Base-by-base conservation (phyloP, 2,797 vertebrate species). In the Enteromius argenteus region DNA sequence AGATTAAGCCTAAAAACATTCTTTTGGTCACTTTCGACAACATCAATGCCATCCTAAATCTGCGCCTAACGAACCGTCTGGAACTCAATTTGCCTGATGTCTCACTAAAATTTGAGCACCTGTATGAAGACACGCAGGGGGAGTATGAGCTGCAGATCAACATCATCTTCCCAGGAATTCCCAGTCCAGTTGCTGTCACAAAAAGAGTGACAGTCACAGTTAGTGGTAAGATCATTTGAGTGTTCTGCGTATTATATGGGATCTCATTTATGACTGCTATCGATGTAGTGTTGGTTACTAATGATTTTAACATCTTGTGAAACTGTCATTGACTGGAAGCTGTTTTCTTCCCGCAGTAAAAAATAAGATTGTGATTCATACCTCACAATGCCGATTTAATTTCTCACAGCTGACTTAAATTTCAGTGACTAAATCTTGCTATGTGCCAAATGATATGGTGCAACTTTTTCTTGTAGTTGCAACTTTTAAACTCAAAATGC, bases 61-160 rank as follows among this genome's bases (percentile, higher is more conserved):
- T 93, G 91, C 93, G 92, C 84, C 90, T 96, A 87, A 95, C 95
- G 89, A 94, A 96, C 88, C 96, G 91, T 27, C 94, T 97, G 85
- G 84, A 90, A 82, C 95, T 98, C 86, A 83, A 19, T 39, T 94
- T 94, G 6, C 96, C 96, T 0, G 95, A 96, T 23, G 92, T 96
- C 0, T 98, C 98, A 73, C 87, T 99, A 89, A 87, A 91, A 60
- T 97, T 99, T 88, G 90, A 89, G 15, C 87, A 92, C 1, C 89
- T 99, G 89, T 92, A 91, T 32, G 89, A 89, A 68, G 90, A 89
- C 0, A 95, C 97, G 14, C 97, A 98, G 85, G 98, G 98, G 23
- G 95, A 95, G 69, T 99, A 98, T 83, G 94, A 96, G 21, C 94
- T 99, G 84, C 96, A 94, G 83, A 92, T 99, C 89, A 97, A 97